These are phyloP conservation scores for Marronus borbonicus DNA, from an alignment of 2,888 invertebrate species.

Conservation along the genomic window DNA sequence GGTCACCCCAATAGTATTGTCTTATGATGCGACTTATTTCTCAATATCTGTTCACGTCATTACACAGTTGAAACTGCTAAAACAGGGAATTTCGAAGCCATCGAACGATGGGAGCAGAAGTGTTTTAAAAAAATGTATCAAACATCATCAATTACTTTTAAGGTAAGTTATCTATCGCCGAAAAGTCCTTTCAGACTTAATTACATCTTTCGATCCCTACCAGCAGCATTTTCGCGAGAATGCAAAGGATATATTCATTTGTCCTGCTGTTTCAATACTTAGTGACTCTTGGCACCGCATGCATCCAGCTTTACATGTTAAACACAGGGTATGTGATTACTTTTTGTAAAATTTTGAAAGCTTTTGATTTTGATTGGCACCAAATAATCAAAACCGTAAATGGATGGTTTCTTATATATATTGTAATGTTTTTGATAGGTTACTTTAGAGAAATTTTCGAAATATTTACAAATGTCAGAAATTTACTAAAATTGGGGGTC, in stretches of 20 bases:
- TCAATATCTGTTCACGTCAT: slow-evolving; percentile 42
- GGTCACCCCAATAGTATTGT: slow-evolving; percentile 7
- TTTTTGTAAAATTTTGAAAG: too few species aligned
- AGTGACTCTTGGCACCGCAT: slow-evolving; percentile 37
- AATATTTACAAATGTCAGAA: too few species aligned
- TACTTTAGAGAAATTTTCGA: too few species aligned
- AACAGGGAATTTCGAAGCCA: slow-evolving; percentile 1
- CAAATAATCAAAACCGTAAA: too few species aligned
- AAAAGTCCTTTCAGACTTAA: too few species aligned
- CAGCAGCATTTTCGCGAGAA: slow-evolving; percentile 24
- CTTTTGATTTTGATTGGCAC: too few species aligned
- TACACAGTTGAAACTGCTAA: slow-evolving; percentile 31
- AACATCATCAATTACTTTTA: slow-evolving; percentile 36
- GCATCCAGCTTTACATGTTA: slow-evolving; percentile 45
- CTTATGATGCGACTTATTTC: slow-evolving; percentile 36
- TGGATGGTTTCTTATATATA: too few species aligned
- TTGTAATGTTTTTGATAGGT: too few species aligned
- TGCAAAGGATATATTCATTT: slow-evolving; percentile 39
- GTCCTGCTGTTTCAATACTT: slow-evolving; percentile 40
- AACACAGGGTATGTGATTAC: slow-evolving; percentile 15
- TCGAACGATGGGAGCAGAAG: neutral
- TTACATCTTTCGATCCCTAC: too few species aligned
- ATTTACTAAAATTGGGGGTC: too few species aligned
- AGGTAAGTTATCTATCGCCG: neutral
- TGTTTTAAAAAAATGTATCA: slow-evolving; percentile 20